Evolutionary conservation across 1,140 invertebrate species (phyloP), one percentile per base, ranked within the genome.

Genomic region (Drosophila nigromelanica): DNA sequence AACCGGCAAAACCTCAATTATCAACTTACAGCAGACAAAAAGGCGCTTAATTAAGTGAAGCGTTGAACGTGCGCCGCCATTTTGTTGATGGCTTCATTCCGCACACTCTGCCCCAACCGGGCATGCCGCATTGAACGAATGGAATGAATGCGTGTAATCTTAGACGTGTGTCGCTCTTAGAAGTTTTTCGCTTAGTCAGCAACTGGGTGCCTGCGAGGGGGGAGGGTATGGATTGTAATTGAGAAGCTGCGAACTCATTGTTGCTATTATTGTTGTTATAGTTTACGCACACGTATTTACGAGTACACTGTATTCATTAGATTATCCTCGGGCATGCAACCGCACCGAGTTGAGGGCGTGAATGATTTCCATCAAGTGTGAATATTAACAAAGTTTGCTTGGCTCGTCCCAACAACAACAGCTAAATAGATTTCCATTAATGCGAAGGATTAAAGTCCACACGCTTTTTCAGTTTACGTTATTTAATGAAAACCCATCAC

Each of bases 21-120:
- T 83, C 80, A 79, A 83, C 80, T 83, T 83, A 82, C 72, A 78
- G 76, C 73, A 82, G 80, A 83, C 80, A 79, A 83, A 82, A 73
- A 79, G 76, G 80, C 80, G 80, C 80, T 83, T 83, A 83, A 83
- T 83, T 83, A 83, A 83, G 80, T 79, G 80, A 83, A 79, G 80
- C 80, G 76, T 59, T 48, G 72, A 79, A 83, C 76, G 80, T 83
- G 80, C 76, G 48, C 68, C 58, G 73, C 80, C 80, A 83, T 73
- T 83, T 83, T 83, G 55, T 76, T 74, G 30, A 35, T 39, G 8
- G n/a, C 50, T 33, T 40, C 39, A 37, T 33, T n/a, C 4, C 40
- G 12, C 35, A 10, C 7, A n/a, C 47, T 15, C 11, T 27, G 14
- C n/a, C 11, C 15, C n/a, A 30, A 5, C 6, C 4, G 10, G 14